Conservation (phyloP, 1,140 invertebrate species). For the Drosophila mauritiana region DNA sequence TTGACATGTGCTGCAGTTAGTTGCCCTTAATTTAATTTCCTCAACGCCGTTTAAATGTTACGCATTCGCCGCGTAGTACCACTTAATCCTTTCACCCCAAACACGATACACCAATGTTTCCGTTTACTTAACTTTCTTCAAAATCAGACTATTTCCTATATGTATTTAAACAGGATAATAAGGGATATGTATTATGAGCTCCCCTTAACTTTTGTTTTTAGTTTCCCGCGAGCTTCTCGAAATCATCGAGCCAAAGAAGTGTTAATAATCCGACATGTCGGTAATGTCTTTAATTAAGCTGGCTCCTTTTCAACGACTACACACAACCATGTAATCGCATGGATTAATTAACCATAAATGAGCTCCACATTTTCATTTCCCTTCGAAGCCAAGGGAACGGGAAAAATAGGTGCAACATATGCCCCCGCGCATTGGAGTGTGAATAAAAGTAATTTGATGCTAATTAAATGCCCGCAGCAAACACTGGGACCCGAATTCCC, state of each 20-base stretch:
- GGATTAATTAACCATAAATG: constrained; percentile 49
- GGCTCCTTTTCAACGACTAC: neutral
- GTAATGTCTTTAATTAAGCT: constrained; percentile 20
- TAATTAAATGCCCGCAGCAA: constrained; percentile 69
- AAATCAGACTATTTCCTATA: neutral
- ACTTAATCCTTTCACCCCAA: neutral
- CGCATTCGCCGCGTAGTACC: constrained; percentile 46
- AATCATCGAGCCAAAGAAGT: too few relatives aligned
- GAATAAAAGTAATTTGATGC: constrained; percentile 80
- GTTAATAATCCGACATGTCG: constrained; percentile 4
- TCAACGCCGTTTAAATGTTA: constrained; percentile 44
- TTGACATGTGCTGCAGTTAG: constrained; percentile 54
- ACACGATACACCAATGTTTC: neutral
- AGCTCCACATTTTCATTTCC: constrained; percentile 16
- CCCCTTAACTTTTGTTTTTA: neutral
- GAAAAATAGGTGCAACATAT: constrained; percentile 44
- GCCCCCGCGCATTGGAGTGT: constrained; percentile 51
- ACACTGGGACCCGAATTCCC: constrained; percentile 18
- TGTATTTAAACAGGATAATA: too few relatives aligned
- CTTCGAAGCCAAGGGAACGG: neutral
- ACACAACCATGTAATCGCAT: constrained; percentile 11
- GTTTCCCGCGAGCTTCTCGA: neutral
- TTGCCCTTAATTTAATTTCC: constrained; percentile 62
- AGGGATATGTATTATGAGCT: too few relatives aligned
- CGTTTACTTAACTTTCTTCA: neutral